Evolutionary conservation across 2,888 invertebrate species (phyloP).

Genomic region (Acleris holmiana): DNA sequence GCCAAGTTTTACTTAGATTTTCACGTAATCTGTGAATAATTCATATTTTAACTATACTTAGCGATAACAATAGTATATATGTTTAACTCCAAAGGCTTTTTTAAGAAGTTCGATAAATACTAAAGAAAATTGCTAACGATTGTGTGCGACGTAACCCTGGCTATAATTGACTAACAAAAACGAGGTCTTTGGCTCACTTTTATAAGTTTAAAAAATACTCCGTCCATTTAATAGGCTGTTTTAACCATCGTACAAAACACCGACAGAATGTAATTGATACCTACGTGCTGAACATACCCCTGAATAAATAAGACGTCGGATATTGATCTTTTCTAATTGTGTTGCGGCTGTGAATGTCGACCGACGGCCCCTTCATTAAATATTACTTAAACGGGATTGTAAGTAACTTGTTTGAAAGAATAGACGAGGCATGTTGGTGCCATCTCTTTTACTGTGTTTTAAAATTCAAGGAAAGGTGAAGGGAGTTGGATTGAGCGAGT

Average conservation of each 20-base stretch:
- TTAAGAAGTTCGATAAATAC: too few relatives aligned
- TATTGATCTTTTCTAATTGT: constrained; percentile 80
- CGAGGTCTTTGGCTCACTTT: neutral
- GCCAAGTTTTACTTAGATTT: constrained; percentile 12
- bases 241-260: constrained; percentile 25
- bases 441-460: constrained; percentile 48
- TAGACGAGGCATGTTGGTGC: constrained; percentile 51
- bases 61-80: neutral
- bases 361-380: constrained; percentile 69
- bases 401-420: constrained; percentile 65
- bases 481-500: constrained; percentile 34
- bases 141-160: too few relatives aligned
- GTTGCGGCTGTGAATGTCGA: constrained; percentile 63
- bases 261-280: constrained; percentile 34
- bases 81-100: too few relatives aligned
- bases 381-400: constrained; percentile 69
- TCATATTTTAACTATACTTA: constrained; percentile 1
- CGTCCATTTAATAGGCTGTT: constrained; percentile 23
- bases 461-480: constrained; percentile 44
- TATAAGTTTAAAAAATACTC: neutral
- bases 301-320: constrained; percentile 63
- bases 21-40: too few relatives aligned
- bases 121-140: too few relatives aligned
- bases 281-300: constrained; percentile 43
- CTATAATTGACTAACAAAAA: too few relatives aligned